Conservation (phyloP, 2,888 invertebrate genomes). For the Idaea dimidiata region DNA sequence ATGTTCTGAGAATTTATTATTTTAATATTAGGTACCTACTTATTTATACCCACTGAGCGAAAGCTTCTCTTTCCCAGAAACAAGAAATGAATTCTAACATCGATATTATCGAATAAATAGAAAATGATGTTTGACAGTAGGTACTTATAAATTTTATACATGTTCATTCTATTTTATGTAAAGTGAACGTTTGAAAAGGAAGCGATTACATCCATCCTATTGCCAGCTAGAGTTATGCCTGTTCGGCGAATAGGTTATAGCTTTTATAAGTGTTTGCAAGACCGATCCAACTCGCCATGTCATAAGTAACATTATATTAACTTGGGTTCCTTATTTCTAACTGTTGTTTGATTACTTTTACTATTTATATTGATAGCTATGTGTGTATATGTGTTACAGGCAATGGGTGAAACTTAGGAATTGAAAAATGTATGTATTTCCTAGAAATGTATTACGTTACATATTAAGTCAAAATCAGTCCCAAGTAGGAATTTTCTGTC, state of each 20-base stretch:
- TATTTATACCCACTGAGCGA: no score
- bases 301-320: neutral
- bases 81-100: neutral
- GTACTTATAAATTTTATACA: neutral
- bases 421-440: no score
- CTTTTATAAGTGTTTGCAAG: neutral
- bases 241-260: neutral
- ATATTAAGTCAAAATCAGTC: no score
- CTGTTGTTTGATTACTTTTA: neutral
- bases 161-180: neutral
- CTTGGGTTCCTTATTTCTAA: neutral
- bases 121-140: neutral
- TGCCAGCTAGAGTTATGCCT: neutral
- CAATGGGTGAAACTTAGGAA: no score
- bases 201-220: neutral
- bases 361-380: no score
- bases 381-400: no score
- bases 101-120: neutral
- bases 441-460: no score
- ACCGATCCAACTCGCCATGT: neutral
- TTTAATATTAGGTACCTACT: no score
- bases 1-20: no score
- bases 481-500: no score
- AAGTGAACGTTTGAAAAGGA: neutral
- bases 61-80: no score